Evolutionary conservation across 2,113 vertebrate genomes (phyloP).

Genomic region (Triplophysa rosa): DNA sequence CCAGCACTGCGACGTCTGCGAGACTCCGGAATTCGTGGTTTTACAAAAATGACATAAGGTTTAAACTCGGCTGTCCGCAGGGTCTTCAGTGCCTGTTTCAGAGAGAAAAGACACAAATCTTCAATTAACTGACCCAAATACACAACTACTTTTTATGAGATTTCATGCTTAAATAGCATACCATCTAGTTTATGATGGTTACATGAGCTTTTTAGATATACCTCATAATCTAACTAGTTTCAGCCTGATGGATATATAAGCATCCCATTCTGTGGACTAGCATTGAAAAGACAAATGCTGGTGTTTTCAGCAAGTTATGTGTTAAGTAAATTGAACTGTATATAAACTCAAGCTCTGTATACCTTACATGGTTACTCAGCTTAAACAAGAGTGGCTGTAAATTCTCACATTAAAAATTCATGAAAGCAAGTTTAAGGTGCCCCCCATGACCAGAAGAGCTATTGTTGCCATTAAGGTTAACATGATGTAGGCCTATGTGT

Average conservation of each 20-base stretch:
- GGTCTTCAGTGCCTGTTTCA: slow-evolving; percentile 82
- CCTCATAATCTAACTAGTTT: too few species aligned
- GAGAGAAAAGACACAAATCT: background rate
- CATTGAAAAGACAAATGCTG: too few species aligned
- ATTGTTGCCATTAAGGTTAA: background rate
- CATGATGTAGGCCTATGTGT: background rate
- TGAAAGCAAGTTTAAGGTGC: slow-evolving; percentile 9
- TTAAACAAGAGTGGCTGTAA: background rate
- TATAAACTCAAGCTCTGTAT: background rate
- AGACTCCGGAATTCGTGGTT: slow-evolving; percentile 83
- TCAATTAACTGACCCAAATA: background rate
- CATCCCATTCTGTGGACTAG: too few species aligned
- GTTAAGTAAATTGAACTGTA: background rate
- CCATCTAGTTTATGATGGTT: too few species aligned
- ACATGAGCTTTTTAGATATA: too few species aligned
- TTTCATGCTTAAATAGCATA: too few species aligned
- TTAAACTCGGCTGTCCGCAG: slow-evolving; percentile 92
- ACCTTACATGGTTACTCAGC: background rate
- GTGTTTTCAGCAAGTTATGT: too few species aligned
- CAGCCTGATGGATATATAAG: too few species aligned
- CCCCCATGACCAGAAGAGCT: background rate
- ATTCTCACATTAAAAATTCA: slow-evolving; percentile 3
- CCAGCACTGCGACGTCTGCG: slow-evolving; percentile 72
- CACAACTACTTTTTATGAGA: background rate
- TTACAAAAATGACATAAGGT: slow-evolving; percentile 90